phyloP scores from a whole-genome alignment of 2,888 invertebrate species.

The Sarcophaga subvicina region DNA sequence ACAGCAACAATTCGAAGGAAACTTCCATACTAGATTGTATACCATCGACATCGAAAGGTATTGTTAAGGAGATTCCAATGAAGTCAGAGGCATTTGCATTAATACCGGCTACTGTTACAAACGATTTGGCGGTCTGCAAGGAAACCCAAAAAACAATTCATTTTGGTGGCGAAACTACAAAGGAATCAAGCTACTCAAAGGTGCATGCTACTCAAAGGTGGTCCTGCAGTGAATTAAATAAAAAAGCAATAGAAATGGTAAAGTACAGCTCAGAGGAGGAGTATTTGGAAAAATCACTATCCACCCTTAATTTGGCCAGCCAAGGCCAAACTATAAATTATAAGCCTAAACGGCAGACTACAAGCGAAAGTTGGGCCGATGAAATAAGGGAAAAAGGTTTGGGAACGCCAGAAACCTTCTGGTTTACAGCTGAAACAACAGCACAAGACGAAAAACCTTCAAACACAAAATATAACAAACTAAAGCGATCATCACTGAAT shows the following conservation, averaged over 20 bases:
- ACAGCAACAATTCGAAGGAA: constrained; percentile 73
- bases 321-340: too few species aligned
- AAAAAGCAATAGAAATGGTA: constrained; percentile 74
- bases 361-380: too few species aligned
- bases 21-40: constrained; percentile 70
- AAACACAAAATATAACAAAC: too few species aligned
- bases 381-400: too few species aligned
- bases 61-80: background rate
- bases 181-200: constrained; percentile 21
- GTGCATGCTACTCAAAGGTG: constrained; percentile 52
- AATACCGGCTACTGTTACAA: background rate
- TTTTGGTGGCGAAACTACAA: constrained; percentile 27
- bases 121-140: constrained; percentile 40
- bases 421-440: too few species aligned
- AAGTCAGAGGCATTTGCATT: background rate
- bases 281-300: background rate
- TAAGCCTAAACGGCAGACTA: too few species aligned
- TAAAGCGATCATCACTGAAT: too few species aligned
- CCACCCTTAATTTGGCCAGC: background rate
- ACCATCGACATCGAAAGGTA: constrained; percentile 35
- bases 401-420: too few species aligned
- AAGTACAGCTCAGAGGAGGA: constrained; percentile 72
- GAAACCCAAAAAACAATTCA: constrained; percentile 61
- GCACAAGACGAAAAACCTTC: too few species aligned
- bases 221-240: constrained; percentile 74